Evolutionary conservation across 2,797 vertebrate species (phyloP).

Genomic region (Darevskia mixta): DNA sequence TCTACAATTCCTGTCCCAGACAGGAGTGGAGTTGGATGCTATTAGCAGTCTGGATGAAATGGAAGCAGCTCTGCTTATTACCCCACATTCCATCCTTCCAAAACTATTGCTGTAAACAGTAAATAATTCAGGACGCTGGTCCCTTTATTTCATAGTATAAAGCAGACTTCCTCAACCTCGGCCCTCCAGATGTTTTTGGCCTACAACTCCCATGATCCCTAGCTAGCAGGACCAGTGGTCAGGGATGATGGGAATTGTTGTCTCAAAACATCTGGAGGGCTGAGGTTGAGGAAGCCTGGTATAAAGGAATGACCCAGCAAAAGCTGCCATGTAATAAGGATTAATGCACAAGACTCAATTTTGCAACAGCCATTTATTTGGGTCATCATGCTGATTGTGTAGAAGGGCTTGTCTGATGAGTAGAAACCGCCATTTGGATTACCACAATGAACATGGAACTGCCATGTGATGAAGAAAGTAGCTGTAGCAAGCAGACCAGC

Average conservation of each 20-base stretch:
- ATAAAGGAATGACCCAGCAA: background rate
- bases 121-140: background rate
- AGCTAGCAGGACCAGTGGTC: no score
- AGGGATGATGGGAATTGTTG: no score
- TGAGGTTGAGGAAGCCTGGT: no score
- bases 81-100: background rate
- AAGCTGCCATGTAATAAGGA: background rate
- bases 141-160: background rate
- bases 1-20: background rate
- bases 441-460: background rate
- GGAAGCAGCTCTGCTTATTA: background rate
- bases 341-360: background rate
- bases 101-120: background rate
- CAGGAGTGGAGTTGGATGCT: background rate
- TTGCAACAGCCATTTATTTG: background rate
- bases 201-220: no score
- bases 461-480: background rate
- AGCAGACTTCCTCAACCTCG: no score
- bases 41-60: background rate
- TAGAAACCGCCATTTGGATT: background rate
- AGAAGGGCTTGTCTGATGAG: background rate
- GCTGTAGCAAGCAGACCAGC: background rate
- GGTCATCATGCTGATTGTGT: background rate
- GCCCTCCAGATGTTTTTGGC: no score
- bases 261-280: no score